Evolutionary conservation across 2,113 vertebrate species (phyloP).

Genomic region (Anthoscopus minutus): DNA sequence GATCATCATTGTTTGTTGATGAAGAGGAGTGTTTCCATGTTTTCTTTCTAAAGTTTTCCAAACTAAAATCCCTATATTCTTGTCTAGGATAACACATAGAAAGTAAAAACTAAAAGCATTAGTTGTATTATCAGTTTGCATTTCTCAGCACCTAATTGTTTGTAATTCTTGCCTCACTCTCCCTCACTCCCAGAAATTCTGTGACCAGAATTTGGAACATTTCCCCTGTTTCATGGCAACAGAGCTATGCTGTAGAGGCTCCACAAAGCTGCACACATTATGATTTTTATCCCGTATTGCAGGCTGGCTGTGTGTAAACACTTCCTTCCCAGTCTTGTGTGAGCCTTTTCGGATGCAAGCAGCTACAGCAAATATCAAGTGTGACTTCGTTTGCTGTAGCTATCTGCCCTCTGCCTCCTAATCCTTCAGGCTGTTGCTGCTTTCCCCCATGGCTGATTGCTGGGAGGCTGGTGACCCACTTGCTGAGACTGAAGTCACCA

Average conservation of each 20-base stretch:
- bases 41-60: not conserved
- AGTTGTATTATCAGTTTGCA: not conserved
- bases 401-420: not conserved
- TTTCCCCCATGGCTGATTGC: not conserved
- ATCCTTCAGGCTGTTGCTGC: not conserved
- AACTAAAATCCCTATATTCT: not conserved
- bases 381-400: not conserved
- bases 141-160: not conserved
- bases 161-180: not conserved
- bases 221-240: not conserved
- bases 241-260: not conserved
- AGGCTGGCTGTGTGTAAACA: not conserved
- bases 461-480: not conserved
- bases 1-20: not conserved
- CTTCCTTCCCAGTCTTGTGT: not conserved
- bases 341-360: not conserved
- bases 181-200: not conserved
- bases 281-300: not conserved
- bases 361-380: not conserved
- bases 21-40: not conserved
- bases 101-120: not conserved
- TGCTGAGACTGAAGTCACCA: fast-evolving
- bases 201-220: not conserved
- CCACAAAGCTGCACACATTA: not conserved
- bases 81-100: not conserved